Base-by-base conservation (phyloP, 2,797 vertebrate species). In the Anguilla megastoma region DNA sequence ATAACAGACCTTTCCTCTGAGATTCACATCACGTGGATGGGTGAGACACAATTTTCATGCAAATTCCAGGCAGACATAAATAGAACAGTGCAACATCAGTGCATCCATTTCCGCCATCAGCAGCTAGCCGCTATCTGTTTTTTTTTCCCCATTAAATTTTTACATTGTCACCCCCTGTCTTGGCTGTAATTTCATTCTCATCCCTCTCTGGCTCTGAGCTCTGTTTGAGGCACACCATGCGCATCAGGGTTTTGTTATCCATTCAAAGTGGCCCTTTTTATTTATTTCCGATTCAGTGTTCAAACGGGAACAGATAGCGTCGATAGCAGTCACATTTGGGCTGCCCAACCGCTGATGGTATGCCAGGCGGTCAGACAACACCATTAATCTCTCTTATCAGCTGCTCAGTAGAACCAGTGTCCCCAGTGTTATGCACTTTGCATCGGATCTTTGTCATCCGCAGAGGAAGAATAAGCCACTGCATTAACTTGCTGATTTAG, bases 331-430 rank as follows among this genome's bases (percentile, higher is more conserved):
- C 95, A 95, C 95, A 95, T 96, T 96, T 95, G 93, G 94, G 94
- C 94, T 95, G 94, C 95, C 95, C 93, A 90, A 93, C 94, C 94
- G 92, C 94, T 95, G 95, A 95, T 96, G 92, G 90, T 93, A 94
- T 92, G 95, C 95, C 95, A 96, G 93, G 94, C 91, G 88, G 92
- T 94, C 93, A 93, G 95, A 96, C 95, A 96, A 96, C 95, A 94
- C 95, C 95, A 96, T 97, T 96, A 96, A 96, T 97, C 95, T 96
- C 95, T 93, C 96, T 96, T 97, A 96, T 97, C 96, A 95, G 95
- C 91, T 93, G 94, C 94, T 94, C 94, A 93, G 94, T 92, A 93
- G 94, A 92, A 94, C 93, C 94, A 93, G 92, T 90, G 93, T 93
- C 93, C 93, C 93, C 91, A 89, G 93, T 94, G 94, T 94, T 92